Conservation (phyloP, 2,888 invertebrate genomes). For the Carterocephalus palaemon region DNA sequence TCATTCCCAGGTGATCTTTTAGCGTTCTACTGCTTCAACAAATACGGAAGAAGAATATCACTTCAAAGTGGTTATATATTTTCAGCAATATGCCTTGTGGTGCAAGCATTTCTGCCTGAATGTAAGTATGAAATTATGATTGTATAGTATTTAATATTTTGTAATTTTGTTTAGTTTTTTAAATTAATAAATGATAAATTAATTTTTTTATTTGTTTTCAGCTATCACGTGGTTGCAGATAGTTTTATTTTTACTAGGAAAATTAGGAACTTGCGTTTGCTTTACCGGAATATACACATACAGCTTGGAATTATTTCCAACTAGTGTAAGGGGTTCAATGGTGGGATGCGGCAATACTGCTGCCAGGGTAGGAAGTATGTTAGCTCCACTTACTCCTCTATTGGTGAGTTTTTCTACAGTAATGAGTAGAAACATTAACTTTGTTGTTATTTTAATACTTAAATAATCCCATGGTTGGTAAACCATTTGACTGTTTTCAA, state of each 20-base stretch:
- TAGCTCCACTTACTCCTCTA: constrained; percentile 60
- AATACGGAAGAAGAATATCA: constrained; percentile 53
- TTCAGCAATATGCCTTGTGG: constrained; percentile 51
- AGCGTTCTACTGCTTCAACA: constrained; percentile 52
- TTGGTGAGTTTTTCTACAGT: constrained; percentile 46
- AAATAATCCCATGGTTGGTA: too few relatives aligned
- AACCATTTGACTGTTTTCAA: too few relatives aligned
- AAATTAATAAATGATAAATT: too few relatives aligned
- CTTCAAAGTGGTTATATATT: constrained; percentile 52
- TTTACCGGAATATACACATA: constrained; percentile 64
- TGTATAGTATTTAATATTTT: too few relatives aligned
- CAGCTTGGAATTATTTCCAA: constrained; percentile 60
- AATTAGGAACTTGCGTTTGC: constrained; percentile 56
- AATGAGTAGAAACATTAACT: too few relatives aligned
- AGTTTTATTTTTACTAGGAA: constrained; percentile 51
- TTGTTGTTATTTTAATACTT: too few relatives aligned
- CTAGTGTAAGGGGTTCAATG: constrained; percentile 60
- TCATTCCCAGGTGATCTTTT: constrained; percentile 63
- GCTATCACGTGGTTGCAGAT: constrained; percentile 58
- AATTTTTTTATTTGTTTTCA: too few relatives aligned
- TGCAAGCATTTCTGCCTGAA: constrained; percentile 50
- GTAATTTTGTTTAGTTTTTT: too few relatives aligned
- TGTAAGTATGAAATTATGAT: constrained; percentile 46
- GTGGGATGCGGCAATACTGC: constrained; percentile 57
- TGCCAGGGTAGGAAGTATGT: constrained; percentile 59